Evolutionary conservation across 2,113 vertebrate species (phyloP).

Genomic region (Progne subis): DNA sequence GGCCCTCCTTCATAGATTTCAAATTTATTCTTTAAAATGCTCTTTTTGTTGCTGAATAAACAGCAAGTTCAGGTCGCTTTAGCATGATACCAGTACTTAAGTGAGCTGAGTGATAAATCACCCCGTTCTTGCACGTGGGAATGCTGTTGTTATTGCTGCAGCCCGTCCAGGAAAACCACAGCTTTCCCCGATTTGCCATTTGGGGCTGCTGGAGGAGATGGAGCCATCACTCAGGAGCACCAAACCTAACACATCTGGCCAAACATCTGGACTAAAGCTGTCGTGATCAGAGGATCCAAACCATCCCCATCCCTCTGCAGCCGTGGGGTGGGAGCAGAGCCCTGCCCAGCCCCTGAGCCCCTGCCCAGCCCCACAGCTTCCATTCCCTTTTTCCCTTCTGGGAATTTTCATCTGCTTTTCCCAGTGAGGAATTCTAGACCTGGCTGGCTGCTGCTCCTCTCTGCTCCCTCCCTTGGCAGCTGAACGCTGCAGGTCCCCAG

Average conservation of each 20-base stretch:
- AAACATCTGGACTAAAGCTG: background rate
- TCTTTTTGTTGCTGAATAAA: background rate
- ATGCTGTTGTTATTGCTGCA: fast-evolving
- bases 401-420: background rate
- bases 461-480: background rate
- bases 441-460: background rate
- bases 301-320: fast-evolving
- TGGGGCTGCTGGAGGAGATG: background rate
- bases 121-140: fast-evolving
- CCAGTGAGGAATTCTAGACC: background rate
- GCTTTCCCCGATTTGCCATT: fast-evolving
- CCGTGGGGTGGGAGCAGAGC: too few relatives aligned
- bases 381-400: fast-evolving
- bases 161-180: fast-evolving
- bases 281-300: too few relatives aligned
- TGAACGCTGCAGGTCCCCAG: background rate
- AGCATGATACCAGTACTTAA: fast-evolving
- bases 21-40: conserved; percentile 47
- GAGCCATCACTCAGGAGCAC: background rate
- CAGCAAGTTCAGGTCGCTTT: background rate
- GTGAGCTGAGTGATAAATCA: background rate
- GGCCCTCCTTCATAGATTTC: conserved; percentile 46
- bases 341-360: background rate
- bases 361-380: background rate
- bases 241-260: background rate